These are phyloP conservation scores for Hycleus cichorii DNA, from an alignment of 1,140 invertebrate genomes.

Conservation along the genomic window DNA sequence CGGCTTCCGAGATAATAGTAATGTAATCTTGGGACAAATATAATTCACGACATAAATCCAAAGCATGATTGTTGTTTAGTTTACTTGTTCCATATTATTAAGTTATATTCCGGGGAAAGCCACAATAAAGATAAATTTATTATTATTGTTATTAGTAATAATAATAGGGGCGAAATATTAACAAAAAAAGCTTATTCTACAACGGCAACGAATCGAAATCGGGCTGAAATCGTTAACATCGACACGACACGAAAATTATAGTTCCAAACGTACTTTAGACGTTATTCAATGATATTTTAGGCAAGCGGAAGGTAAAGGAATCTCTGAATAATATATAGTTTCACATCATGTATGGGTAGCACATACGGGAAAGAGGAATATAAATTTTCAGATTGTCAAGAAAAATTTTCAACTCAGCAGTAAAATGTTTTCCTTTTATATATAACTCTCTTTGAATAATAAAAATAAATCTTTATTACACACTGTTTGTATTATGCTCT, in stretches of 20 bases:
- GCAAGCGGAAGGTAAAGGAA: constrained; percentile 21
- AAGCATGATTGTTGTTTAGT: constrained; percentile 30
- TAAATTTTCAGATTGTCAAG: constrained; percentile 31
- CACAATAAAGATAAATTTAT: neutral
- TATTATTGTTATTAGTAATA: neutral
- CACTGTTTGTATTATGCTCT: constrained; percentile 13
- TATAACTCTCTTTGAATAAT: constrained; percentile 18
- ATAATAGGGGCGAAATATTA: neutral
- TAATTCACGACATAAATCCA: constrained; percentile 37
- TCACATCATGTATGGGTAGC: constrained; percentile 18
- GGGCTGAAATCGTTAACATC: too few relatives aligned
- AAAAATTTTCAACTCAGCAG: constrained; percentile 27
- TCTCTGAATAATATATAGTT: constrained; percentile 24
- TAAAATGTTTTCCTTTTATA: constrained; percentile 24
- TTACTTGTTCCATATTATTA: constrained; percentile 23
- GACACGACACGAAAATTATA: too few relatives aligned
- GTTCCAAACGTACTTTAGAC: too few relatives aligned
- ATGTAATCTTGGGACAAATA: constrained; percentile 39
- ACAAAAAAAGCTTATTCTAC: neutral
- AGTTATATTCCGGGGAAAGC: neutral
- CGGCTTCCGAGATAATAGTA: constrained; percentile 35
- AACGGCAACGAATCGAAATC: too few relatives aligned
- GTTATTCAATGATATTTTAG: constrained; percentile 25
- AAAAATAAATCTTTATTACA: constrained; percentile 26
- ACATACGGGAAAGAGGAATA: constrained; percentile 24